Conservation (phyloP, 2,888 invertebrate species). For the Ennomos fuscantarius region DNA sequence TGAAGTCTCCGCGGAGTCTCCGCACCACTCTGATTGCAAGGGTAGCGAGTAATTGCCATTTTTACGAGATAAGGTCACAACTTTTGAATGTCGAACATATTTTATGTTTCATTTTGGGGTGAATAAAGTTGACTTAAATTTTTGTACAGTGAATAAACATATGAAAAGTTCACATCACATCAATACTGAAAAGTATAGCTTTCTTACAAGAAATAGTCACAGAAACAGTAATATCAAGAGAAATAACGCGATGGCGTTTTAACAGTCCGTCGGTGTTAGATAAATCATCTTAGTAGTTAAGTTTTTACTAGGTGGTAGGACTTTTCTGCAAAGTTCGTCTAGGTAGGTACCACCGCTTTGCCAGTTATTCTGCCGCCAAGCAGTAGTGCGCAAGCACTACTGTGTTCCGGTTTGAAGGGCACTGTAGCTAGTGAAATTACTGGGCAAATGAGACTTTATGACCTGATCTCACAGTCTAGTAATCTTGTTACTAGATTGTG, state of each 20-base stretch:
- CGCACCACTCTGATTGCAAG: constrained; percentile 65
- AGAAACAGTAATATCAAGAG: background rate
- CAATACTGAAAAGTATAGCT: too few species aligned
- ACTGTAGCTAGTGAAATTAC: too few species aligned
- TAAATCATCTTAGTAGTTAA: constrained; percentile 27
- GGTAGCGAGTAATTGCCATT: constrained; percentile 81
- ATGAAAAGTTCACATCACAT: background rate
- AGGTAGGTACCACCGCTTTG: too few species aligned
- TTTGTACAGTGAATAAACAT: constrained; percentile 26
- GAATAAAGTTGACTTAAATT: constrained; percentile 33
- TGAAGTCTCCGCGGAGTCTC: constrained; percentile 25
- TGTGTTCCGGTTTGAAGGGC: too few species aligned
- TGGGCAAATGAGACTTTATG: too few species aligned
- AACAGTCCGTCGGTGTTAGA: constrained; percentile 10
- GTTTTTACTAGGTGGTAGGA: too few species aligned
- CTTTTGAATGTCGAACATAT: constrained; percentile 80
- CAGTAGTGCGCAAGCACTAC: too few species aligned
- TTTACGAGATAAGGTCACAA: constrained; percentile 82
- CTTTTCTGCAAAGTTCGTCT: too few species aligned
- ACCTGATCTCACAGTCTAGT: too few species aligned
- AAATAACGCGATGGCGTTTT: constrained; percentile 4
- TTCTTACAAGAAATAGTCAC: background rate
- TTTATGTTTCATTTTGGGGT: constrained; percentile 64
- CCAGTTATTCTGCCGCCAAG: too few species aligned
- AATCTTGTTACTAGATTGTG: too few species aligned